Percentiles rank a stretch among this genome's conserved stretches.
Evolutionary conservation across 2,797 vertebrate species (phyloP).

Genomic region (Sardinella longiceps): DNA sequence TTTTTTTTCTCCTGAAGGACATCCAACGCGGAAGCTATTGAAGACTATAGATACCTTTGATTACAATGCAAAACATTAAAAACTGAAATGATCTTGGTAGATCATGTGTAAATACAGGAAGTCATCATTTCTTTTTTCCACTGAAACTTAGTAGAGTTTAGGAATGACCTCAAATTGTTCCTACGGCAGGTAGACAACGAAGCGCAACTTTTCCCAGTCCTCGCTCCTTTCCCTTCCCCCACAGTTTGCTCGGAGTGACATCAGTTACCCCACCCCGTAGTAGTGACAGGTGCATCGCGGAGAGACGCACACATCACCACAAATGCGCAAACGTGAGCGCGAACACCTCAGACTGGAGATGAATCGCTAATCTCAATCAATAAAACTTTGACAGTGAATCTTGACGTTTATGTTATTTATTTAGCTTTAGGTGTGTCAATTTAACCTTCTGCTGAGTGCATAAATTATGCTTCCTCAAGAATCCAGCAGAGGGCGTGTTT

Average conservation of each 20-base stretch:
- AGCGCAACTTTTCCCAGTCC: constrained; percentile 23
- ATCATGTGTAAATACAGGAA: background rate
- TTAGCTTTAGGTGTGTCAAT: background rate
- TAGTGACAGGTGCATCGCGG: constrained; percentile 67
- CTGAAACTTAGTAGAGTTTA: background rate
- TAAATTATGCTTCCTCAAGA: background rate
- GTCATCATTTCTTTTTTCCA: background rate
- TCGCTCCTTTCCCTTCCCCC: constrained; percentile 47
- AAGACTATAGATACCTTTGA: background rate
- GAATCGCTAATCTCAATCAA: background rate
- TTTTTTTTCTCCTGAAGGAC: constrained; percentile 43
- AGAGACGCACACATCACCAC: background rate
- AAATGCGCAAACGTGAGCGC: background rate
- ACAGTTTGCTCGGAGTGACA: constrained; percentile 57
- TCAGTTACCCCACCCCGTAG: constrained; percentile 57
- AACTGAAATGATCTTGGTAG: background rate
- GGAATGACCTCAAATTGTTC: background rate
- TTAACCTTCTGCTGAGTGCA: background rate
- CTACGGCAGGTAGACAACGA: background rate
- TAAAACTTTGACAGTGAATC: background rate
- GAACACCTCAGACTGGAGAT: background rate
- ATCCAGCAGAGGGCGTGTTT: constrained; percentile 4
- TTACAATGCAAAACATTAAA: background rate
- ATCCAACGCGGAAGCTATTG: constrained; percentile 48
- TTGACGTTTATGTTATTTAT: background rate